Base-by-base conservation (phyloP, 2,797 vertebrate species). In the Uromys caudimaculatus region DNA sequence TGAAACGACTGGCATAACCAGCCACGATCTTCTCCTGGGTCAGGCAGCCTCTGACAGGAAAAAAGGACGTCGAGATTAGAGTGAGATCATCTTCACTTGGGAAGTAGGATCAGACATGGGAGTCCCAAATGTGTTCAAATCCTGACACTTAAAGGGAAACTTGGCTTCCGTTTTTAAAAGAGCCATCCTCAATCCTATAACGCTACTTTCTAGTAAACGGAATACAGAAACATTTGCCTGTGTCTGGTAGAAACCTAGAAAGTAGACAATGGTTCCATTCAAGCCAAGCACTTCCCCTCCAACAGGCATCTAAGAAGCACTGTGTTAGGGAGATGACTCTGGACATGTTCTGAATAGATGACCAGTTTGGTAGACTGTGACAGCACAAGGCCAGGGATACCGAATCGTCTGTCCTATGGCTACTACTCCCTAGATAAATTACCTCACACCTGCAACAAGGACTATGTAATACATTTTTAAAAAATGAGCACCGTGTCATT, bases 21-120 rank as follows among this genome's bases (percentile, higher is more conserved):
- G 99, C 99, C 29, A 99, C 99, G 0, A 99, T 99, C 98, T 99
- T 99, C 98, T 99, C 99, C 98, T 99, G 99, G 0, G 99, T 99
- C 98, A 99, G 98, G 96, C 99, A 99, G 97, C 99, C 99, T 50
- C 99, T 99, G 97, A 50, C 56, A 77, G 4, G 41, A 47, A 97
- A 91, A 69, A 89, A 88, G 52, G 16, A 56, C 64, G 81, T 29
- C 3, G 94, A 2, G 16, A 52, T 0, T 81, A 54, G 0, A 89
- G 10, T 41, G 84, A 1, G 6, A 50, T 5, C 62, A 88, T 21
- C n/a, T 50, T 35, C 88, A 89, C 3, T 4, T 8, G 50, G 73
- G 16, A 91, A 44, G 62, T 62, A 83, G 32, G 62, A 3, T 23
- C 52, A 73, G 52, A 89, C 27, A 50, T 3, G n/a, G 44, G 1